A percentile compares a stretch with the other conserved stretches of the same genome.
phyloP scores from a whole-genome alignment of 2,113 vertebrate genomes.

The Oplegnathus fasciatus region DNA sequence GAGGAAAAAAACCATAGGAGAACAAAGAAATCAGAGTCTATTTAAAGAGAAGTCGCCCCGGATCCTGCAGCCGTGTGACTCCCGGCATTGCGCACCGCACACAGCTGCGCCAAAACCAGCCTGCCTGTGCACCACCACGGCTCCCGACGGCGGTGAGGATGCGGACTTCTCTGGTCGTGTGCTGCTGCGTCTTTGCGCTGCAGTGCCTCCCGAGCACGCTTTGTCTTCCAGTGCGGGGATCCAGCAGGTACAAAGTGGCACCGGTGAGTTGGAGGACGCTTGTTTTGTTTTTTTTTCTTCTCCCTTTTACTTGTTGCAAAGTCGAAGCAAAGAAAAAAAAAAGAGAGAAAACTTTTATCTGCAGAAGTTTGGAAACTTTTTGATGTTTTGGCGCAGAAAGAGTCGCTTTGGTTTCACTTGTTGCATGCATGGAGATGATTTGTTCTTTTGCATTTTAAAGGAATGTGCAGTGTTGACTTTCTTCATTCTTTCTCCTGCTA shows the following conservation, averaged over 20 bases:
- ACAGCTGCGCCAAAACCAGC: slow-evolving; percentile 39
- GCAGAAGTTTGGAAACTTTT: background rate
- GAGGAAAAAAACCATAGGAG: slow-evolving; percentile 61
- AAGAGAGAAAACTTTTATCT: background rate
- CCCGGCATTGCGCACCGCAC: slow-evolving; percentile 50
- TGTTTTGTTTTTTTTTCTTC: background rate
- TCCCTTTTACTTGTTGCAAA: background rate
- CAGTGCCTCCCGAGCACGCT: slow-evolving; percentile 62
- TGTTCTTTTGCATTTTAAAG: slow-evolving; percentile 1
- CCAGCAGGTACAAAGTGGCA: slow-evolving; percentile 73
- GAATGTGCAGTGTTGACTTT: slow-evolving; percentile 34
- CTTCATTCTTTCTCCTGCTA: slow-evolving; percentile 27
- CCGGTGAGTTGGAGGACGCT: slow-evolving; percentile 80
- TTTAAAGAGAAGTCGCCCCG: slow-evolving; percentile 78
- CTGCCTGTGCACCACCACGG: slow-evolving; percentile 32
- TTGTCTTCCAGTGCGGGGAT: slow-evolving; percentile 63
- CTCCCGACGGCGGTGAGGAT: slow-evolving; percentile 65
- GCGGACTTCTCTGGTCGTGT: slow-evolving; percentile 68
- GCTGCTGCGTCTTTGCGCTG: slow-evolving; percentile 72
- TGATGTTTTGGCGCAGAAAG: background rate
- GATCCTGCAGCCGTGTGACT: slow-evolving; percentile 66
- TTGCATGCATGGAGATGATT: background rate
- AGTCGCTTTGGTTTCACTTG: background rate
- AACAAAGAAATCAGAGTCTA: slow-evolving; percentile 86
- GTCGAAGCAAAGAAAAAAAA: background rate